These are phyloP conservation scores for Addax nasomaculatus DNA, from an alignment of 2,113 vertebrate genomes.

Conservation along the genomic window DNA sequence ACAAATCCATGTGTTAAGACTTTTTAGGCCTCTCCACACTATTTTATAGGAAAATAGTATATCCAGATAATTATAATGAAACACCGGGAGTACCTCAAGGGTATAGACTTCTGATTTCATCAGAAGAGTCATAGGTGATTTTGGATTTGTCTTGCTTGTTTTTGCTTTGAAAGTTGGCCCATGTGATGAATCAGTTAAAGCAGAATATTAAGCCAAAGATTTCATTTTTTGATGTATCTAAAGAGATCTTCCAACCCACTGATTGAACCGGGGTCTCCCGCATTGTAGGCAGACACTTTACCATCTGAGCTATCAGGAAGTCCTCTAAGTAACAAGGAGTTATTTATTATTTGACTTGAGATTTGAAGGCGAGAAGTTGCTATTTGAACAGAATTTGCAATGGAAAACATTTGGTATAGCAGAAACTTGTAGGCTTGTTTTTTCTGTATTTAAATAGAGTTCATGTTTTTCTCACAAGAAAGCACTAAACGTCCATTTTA, in stretches of 20 bases:
- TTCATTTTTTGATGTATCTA: neutral
- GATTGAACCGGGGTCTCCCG: too few species aligned
- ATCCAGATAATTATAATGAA: neutral
- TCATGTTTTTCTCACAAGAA: conserved; percentile 7
- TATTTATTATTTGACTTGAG: neutral
- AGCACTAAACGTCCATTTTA: neutral
- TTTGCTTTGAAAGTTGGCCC: neutral
- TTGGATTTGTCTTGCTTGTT: neutral
- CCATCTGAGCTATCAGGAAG: too few species aligned
- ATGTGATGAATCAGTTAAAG: neutral
- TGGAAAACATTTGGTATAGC: neutral
- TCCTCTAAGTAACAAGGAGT: neutral
- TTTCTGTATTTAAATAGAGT: neutral
- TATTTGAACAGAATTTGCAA: neutral
- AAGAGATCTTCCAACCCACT: too few species aligned
- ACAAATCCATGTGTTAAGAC: neutral
- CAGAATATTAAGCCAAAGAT: neutral
- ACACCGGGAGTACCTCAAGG: neutral
- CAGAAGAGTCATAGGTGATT: neutral
- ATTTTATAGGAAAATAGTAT: neutral
- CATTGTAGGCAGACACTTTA: too few species aligned
- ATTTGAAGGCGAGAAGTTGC: neutral
- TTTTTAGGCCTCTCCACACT: neutral
- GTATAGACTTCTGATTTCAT: neutral
- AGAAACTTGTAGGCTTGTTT: neutral